Evolutionary conservation across 2,113 vertebrate species (phyloP).

Genomic region (Apistogramma diplotaenia): DNA sequence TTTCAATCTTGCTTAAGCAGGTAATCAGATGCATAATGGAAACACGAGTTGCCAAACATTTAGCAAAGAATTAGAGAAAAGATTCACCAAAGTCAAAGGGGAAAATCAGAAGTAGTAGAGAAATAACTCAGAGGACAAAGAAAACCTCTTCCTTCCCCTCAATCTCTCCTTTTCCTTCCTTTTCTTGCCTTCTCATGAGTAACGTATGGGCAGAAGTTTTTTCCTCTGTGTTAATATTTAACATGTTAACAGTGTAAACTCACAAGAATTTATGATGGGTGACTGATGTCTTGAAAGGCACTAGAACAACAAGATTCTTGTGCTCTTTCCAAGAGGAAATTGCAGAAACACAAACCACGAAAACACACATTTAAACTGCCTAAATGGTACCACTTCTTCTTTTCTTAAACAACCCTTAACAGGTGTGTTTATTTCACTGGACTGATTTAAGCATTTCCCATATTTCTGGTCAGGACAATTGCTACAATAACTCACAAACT

Average conservation of each 20-base stretch:
- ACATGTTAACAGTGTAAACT: not conserved
- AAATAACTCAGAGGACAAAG: not conserved
- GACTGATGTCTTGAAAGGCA: not conserved
- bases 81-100: not conserved
- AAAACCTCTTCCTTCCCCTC: constrained; percentile 38
- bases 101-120: not conserved
- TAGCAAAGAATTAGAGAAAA: not conserved
- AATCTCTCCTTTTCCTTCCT: constrained; percentile 19
- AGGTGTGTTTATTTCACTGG: constrained; percentile 20
- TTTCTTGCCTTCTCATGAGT: constrained; percentile 2
- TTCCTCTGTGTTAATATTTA: not conserved
- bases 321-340: not conserved
- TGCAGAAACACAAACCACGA: not conserved
- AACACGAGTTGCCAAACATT: not conserved
- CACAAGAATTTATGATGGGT: not conserved
- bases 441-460: not conserved
- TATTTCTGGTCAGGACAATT: not conserved
- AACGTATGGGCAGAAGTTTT: not conserved
- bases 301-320: not conserved
- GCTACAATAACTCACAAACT: not conserved
- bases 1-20: constrained; percentile 1
- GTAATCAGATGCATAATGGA: not conserved
- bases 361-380: not conserved
- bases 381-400: constrained; percentile 4
- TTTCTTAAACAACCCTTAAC: constrained; percentile 8